Conservation (phyloP, 2,797 vertebrate genomes). For the Numenius phaeopus region DNA sequence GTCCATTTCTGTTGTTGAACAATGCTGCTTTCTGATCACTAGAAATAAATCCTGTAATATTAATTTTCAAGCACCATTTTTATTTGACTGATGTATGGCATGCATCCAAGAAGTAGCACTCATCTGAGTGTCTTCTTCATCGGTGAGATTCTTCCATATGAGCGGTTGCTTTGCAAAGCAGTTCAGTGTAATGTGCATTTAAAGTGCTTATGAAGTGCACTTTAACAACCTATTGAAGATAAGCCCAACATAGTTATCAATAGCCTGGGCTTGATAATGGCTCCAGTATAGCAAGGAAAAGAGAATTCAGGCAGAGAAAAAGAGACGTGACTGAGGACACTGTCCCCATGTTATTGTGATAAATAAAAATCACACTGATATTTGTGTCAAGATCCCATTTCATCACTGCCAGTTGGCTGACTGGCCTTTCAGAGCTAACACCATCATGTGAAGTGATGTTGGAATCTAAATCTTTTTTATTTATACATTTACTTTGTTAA, state of each 20-base stretch:
- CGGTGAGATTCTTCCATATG: background rate
- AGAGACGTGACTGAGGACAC: background rate
- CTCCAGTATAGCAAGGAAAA: background rate
- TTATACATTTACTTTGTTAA: background rate
- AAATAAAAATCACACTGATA: background rate
- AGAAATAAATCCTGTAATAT: background rate
- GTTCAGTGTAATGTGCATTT: background rate
- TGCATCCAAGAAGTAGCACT: background rate
- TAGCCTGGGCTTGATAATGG: background rate
- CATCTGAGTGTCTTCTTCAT: background rate
- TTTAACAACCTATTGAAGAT: background rate
- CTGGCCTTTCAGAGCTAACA: background rate
- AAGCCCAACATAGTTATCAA: background rate
- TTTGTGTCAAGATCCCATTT: background rate
- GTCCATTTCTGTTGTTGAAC: background rate
- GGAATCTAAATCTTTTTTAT: background rate
- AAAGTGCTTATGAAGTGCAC: background rate
- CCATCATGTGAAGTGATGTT: accelerated
- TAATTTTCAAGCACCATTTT: background rate
- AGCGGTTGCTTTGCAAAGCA: background rate
- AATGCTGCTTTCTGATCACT: background rate
- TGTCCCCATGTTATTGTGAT: accelerated
- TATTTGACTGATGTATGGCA: background rate
- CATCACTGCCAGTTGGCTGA: background rate
- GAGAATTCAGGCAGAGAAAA: background rate